phyloP scores from a whole-genome alignment of 1,140 invertebrate species.

The Vanessa tameamea region DNA sequence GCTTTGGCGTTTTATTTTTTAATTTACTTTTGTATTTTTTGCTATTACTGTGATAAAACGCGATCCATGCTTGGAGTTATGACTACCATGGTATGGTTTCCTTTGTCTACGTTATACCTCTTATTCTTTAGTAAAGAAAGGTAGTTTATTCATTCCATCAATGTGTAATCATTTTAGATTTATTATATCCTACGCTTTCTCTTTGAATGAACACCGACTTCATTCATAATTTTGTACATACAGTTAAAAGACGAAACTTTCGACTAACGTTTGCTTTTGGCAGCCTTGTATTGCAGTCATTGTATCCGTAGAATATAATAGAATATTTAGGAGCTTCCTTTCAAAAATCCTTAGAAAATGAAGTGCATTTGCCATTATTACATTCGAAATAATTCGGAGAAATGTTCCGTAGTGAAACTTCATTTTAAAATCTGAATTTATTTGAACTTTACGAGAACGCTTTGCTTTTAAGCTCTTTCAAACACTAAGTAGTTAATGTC shows the following conservation, averaged over 20 bases:
- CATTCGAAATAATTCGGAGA: neutral
- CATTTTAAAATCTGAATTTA: slow-evolving; percentile 2
- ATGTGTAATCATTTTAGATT: slow-evolving; percentile 46
- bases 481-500: neutral
- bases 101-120: slow-evolving; percentile 76
- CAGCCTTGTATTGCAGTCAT: slow-evolving; percentile 38
- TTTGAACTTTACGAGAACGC: slow-evolving; percentile 13
- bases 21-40: slow-evolving; percentile 67
- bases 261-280: slow-evolving; percentile 34
- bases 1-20: slow-evolving; percentile 65
- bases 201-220: slow-evolving; percentile 34
- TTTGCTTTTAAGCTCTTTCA: slow-evolving; percentile 24
- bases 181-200: slow-evolving; percentile 39
- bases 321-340: slow-evolving; percentile 31
- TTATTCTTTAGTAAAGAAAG: slow-evolving; percentile 66
- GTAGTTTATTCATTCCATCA: slow-evolving; percentile 60
- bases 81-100: slow-evolving; percentile 81
- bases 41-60: slow-evolving; percentile 75
- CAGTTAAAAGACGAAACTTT: slow-evolving; percentile 20
- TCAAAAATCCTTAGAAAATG: slow-evolving; percentile 18
- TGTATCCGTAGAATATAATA: slow-evolving; percentile 33
- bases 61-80: slow-evolving; percentile 81
- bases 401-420: slow-evolving; percentile 15
- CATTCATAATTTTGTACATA: slow-evolving; percentile 37
- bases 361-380: slow-evolving; percentile 18